Base-by-base conservation (phyloP, 2,888 invertebrate species). In the Cheilosia scutellata region DNA sequence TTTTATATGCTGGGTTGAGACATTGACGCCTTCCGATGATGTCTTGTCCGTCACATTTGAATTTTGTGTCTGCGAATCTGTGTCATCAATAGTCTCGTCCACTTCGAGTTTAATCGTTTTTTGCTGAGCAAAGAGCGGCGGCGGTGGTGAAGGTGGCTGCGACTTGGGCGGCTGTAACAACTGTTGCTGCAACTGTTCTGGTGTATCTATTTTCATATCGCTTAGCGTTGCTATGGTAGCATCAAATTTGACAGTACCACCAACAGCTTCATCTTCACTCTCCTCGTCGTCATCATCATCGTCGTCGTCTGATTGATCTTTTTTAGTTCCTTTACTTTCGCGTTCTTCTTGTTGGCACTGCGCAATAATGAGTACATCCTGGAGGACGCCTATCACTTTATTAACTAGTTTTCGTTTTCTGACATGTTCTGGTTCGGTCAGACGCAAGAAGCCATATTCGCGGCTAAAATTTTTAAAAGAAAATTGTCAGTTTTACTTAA, bases 401-500 rank as follows among this genome's bases (percentile, higher is more conserved):
- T 96, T 94, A 42, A 98, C 95, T 87, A 98, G 93, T 58, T 95
- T 94, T 91, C 96, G 95, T 88, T 97, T 97, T 90, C 95, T 95
- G 13, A 94, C 94, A 94, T 98, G 96, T 92, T 97, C 97, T 62
- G 95, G 94, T 76, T 95, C 94, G 89, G 96, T 95, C 58, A 98
- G 93, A 90, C 97, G 96, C 83, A 98, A 93, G 91, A 97, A 98
- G 53, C 98, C 98, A 94, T 97, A 98, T 90, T 97, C 96, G 29
- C 97, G 97, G 92, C 98, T 98, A 94, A 87, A 94, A 88, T 1
- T 37, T 37, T 37, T 4, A 37, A 37, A 37, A 37, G 11, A 37
- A 37, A 11, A 11, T 37, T 0, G 9, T 9, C 2, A 33, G 33
- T 33, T 37, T 20, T 20, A 20, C 20, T 20, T 20, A 2, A 2